phyloP scores from a whole-genome alignment of 2,797 vertebrate species.

The Thaleichthys pacificus region DNA sequence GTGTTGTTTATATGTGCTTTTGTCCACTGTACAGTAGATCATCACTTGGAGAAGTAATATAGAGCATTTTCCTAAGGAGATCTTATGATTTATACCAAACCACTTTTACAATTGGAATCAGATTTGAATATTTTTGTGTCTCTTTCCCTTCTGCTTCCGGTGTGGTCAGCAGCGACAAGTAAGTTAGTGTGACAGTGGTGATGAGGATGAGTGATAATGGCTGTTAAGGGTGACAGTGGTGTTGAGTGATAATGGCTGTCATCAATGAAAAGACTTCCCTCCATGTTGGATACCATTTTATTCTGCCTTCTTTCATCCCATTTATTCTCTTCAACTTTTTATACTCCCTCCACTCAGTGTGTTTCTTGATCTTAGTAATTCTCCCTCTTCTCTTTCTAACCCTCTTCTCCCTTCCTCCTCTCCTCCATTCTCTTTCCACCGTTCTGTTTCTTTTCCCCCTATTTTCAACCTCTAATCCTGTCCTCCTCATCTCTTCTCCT shows the following conservation, averaged over 20 bases:
- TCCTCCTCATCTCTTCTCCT: no score
- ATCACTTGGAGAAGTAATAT: neutral
- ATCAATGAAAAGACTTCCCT: no score
- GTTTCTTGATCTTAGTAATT: neutral
- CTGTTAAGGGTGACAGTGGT: no score
- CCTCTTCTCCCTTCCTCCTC: neutral
- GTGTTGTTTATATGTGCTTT: neutral
- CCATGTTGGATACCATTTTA: no score
- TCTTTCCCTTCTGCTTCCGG: constrained; percentile 57
- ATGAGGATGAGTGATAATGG: neutral
- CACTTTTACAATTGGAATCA: constrained; percentile 28
- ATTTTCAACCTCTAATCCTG: neutral
- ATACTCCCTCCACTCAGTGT: neutral
- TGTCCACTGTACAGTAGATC: neutral
- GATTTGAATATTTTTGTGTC: constrained; percentile 48
- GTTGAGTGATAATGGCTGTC: no score
- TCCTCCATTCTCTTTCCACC: no score
- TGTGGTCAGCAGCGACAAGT: constrained; percentile 71
- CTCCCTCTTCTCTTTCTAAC: neutral
- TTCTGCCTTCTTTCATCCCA: neutral
- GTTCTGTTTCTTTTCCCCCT: neutral
- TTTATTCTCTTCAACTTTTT: neutral
- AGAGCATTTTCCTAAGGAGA: neutral
- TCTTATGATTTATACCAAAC: neutral
- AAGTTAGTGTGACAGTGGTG: constrained; percentile 47